These are phyloP conservation scores for Bryconaethiops microstoma DNA, from an alignment of 2,797 vertebrate species.

Conservation along the genomic window DNA sequence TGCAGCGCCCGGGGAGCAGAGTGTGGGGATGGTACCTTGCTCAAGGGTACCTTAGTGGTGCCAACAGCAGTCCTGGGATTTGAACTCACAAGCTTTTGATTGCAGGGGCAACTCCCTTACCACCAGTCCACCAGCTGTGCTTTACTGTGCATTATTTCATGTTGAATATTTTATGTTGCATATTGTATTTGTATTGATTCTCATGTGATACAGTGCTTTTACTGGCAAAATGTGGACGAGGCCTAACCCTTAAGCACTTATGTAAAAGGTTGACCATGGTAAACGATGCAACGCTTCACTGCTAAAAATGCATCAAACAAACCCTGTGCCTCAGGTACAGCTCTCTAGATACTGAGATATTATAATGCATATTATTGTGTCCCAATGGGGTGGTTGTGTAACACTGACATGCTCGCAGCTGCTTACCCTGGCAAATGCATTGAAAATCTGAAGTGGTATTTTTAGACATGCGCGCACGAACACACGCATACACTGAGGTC, in stretches of 20 bases:
- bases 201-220: too few relatives aligned
- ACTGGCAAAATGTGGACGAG: neutral
- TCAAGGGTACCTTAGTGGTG: too few relatives aligned
- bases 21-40: too few relatives aligned
- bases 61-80: too few relatives aligned
- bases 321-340: conserved; percentile 29
- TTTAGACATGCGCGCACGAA: conserved; percentile 36
- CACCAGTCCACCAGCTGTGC: too few relatives aligned
- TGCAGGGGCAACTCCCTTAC: too few relatives aligned
- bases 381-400: conserved; percentile 51
- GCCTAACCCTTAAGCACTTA: conserved; percentile 6
- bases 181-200: too few relatives aligned
- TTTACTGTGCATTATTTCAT: too few relatives aligned
- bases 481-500: conserved; percentile 34
- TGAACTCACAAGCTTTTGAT: too few relatives aligned
- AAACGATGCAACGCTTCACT: conserved; percentile 4
- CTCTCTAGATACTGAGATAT: conserved; percentile 41
- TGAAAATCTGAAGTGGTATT: conserved; percentile 44
- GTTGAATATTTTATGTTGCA: too few relatives aligned
- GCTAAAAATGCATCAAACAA: conserved; percentile 14
- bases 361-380: conserved; percentile 40
- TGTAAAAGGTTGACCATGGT: conserved; percentile 10
- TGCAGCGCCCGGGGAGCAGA: too few relatives aligned
- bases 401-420: conserved; percentile 45
- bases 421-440: conserved; percentile 46